These are phyloP conservation scores for Meles meles DNA, from an alignment of 2,113 vertebrate species.

Conservation along the genomic window DNA sequence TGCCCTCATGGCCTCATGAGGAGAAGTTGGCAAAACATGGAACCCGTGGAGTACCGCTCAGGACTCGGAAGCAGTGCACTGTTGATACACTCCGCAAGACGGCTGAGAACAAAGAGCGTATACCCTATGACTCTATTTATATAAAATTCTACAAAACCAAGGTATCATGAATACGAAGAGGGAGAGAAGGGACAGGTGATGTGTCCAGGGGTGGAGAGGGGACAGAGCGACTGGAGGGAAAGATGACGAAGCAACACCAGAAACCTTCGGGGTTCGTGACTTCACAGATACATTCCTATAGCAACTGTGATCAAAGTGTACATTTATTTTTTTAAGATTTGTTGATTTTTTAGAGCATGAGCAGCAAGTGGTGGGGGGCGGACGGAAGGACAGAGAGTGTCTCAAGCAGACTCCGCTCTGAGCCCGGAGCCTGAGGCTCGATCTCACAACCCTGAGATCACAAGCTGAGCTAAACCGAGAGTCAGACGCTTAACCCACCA, in stretches of 20 bases:
- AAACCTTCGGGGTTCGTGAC: background rate
- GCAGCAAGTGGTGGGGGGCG: background rate
- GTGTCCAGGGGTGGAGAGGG: background rate
- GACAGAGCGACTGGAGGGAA: too few species aligned
- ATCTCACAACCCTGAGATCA: background rate
- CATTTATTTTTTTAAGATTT: background rate
- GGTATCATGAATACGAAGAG: background rate
- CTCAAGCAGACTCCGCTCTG: background rate
- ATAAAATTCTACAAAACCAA: background rate
- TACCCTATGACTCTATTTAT: background rate
- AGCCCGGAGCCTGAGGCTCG: background rate
- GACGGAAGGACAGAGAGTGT: background rate
- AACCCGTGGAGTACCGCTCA: background rate
- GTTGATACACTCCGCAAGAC: accelerated
- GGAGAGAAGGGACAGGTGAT: background rate
- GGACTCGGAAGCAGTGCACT: background rate
- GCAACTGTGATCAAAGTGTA: background rate
- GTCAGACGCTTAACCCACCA: background rate
- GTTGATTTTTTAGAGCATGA: background rate
- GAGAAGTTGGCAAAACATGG: background rate
- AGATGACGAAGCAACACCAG: too few species aligned
- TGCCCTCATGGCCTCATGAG: background rate
- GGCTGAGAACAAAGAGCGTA: background rate
- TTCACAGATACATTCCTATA: background rate
- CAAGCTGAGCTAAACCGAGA: background rate